Conservation (phyloP, 2,797 vertebrate genomes). For the Halcyon chelicuti region DNA sequence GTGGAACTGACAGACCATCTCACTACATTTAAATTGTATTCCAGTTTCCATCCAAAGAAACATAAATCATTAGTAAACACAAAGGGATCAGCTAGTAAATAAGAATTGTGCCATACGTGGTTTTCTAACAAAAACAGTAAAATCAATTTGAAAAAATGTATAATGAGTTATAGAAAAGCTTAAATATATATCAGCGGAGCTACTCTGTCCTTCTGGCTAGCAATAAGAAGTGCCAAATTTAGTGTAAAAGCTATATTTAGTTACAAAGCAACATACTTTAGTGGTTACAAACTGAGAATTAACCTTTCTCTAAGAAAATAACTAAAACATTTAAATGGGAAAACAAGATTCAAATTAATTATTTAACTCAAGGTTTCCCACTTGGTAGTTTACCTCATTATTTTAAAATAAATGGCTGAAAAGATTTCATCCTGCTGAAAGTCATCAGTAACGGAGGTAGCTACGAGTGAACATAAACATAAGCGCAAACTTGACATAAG, state of each 20-base stretch:
- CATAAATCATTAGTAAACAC: background rate
- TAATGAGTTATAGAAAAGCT: constrained; percentile 53
- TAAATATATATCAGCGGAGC: constrained; percentile 48
- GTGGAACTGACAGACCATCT: background rate
- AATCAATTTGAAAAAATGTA: constrained; percentile 27
- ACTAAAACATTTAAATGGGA: constrained; percentile 2
- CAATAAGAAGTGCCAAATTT: constrained; percentile 62
- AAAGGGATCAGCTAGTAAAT: constrained; percentile 48
- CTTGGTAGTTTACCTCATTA: background rate
- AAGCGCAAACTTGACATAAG: background rate
- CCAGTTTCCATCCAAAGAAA: constrained; percentile 20
- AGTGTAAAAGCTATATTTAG: constrained; percentile 69
- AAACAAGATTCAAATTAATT: constrained; percentile 42
- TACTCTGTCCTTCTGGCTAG: constrained; percentile 64
- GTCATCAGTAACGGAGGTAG: background rate
- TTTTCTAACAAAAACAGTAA: constrained; percentile 46
- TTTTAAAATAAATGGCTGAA: constrained; percentile 6
- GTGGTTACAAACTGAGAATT: constrained; percentile 67
- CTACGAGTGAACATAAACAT: background rate
- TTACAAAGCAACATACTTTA: constrained; percentile 63
- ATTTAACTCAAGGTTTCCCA: constrained; percentile 11
- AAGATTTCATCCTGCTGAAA: background rate
- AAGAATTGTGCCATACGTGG: constrained; percentile 2
- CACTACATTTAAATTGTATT: background rate
- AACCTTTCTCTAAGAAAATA: constrained; percentile 61